A percentile compares a stretch with the other conserved stretches of the same genome.
Conservation (phyloP, 2,797 vertebrate genomes). For the Gila robusta region DNA sequence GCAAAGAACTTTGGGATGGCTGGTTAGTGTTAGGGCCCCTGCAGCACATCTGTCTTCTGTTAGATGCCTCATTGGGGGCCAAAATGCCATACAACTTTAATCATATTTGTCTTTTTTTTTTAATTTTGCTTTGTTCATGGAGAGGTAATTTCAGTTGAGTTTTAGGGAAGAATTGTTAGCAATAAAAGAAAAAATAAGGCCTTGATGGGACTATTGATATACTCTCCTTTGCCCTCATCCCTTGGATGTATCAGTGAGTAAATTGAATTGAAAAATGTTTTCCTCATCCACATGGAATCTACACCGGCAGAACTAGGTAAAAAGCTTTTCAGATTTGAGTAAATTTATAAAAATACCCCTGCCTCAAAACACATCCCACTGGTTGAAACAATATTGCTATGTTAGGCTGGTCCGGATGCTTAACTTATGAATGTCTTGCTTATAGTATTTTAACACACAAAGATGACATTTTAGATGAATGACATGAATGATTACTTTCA, state of each 20-base stretch:
- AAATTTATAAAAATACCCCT: not conserved
- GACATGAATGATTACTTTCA: not conserved
- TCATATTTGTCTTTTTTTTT: constrained; percentile 57
- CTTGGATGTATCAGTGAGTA: constrained; percentile 29
- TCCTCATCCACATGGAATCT: not conserved
- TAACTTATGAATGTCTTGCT: not conserved
- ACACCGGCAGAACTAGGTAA: not conserved
- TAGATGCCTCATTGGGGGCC: constrained; percentile 69
- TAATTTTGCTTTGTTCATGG: constrained; percentile 70
- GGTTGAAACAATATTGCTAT: not conserved
- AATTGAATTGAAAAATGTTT: constrained; percentile 22
- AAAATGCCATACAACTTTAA: constrained; percentile 73
- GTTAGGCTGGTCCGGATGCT: not conserved
- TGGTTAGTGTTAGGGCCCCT: constrained; percentile 61
- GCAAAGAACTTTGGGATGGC: constrained; percentile 34
- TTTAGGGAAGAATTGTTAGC: constrained; percentile 49
- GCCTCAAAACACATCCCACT: too few species aligned
- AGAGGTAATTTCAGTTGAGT: constrained; percentile 65
- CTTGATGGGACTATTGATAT: constrained; percentile 24
- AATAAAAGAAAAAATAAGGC: constrained; percentile 45
- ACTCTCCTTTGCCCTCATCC: constrained; percentile 29
- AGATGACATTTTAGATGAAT: not conserved
- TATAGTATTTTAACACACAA: not conserved
- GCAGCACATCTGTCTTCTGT: constrained; percentile 73
- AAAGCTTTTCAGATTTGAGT: not conserved